Percentiles rank a stretch among this genome's conserved stretches.
Conservation (phyloP, 2,888 invertebrate species). For the Caenorhabditis zanzibari region DNA sequence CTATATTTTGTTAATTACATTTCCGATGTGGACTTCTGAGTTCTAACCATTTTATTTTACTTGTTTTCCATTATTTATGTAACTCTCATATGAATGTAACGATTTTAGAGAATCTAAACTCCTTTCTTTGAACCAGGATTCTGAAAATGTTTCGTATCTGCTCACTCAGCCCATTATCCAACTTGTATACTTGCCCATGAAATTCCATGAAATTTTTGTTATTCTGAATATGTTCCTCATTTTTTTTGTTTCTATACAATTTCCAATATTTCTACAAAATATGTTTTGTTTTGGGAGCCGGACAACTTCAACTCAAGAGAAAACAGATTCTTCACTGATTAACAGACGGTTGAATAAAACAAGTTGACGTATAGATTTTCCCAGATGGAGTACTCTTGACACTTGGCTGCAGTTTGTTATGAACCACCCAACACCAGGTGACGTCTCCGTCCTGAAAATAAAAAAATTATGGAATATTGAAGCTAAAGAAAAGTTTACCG, state of each 20-base stretch:
- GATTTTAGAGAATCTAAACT: too few relatives aligned
- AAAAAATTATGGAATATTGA: background rate
- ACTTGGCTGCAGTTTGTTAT: slow-evolving; percentile 37
- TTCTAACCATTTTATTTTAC: too few relatives aligned
- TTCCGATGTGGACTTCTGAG: too few relatives aligned
- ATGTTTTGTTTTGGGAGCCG: slow-evolving; percentile 4
- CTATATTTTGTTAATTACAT: too few relatives aligned
- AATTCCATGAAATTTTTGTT: background rate
- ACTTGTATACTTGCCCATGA: background rate
- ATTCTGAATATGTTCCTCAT: slow-evolving; percentile 6
- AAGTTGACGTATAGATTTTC: slow-evolving; percentile 47
- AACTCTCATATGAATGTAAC: too few relatives aligned
- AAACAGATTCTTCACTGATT: slow-evolving; percentile 9
- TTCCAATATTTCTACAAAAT: background rate
- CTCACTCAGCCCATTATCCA: background rate
- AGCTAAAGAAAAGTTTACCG: slow-evolving; percentile 5
- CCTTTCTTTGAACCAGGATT: too few relatives aligned
- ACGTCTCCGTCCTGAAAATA: slow-evolving; percentile 50
- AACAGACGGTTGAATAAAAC: slow-evolving; percentile 42
- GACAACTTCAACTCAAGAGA: background rate
- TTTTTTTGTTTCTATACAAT: background rate
- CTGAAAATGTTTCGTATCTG: too few relatives aligned
- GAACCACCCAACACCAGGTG: slow-evolving; percentile 59
- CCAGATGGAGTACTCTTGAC: background rate
- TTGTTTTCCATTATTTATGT: too few relatives aligned